Conservation (phyloP, 1,140 invertebrate genomes). For the Pristionchus pacificus region DNA sequence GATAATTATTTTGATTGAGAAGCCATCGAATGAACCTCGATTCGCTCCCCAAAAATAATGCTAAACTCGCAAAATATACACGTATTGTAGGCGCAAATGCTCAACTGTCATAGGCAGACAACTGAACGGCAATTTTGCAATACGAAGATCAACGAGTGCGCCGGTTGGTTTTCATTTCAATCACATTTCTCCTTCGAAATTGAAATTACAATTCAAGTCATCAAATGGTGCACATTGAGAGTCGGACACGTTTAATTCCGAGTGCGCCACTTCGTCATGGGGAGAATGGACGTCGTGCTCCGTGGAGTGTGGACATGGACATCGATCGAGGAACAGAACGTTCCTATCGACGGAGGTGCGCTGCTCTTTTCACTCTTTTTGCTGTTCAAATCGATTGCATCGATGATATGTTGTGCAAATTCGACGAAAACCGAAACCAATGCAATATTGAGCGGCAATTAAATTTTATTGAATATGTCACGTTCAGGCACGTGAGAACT, state of each 20-base stretch:
- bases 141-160: slow-evolving; percentile 55
- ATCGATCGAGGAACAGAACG: slow-evolving; percentile 59
- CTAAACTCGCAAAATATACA: too few species aligned
- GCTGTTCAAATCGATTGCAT: too few species aligned
- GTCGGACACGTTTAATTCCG: slow-evolving; percentile 59
- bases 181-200: slow-evolving; percentile 19
- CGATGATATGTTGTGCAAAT: not conserved
- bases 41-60: too few species aligned
- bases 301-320: slow-evolving; percentile 65
- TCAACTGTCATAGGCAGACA: slow-evolving; percentile 72
- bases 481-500: slow-evolving; percentile 10
- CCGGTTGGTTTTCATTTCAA: slow-evolving; percentile 31
- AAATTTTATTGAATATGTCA: not conserved
- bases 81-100: slow-evolving; percentile 66
- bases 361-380: too few species aligned
- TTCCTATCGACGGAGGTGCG: slow-evolving; percentile 61
- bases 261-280: slow-evolving; percentile 65
- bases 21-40: too few species aligned
- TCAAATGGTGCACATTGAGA: slow-evolving; percentile 32
- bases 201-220: not conserved
- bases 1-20: too few species aligned
- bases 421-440: not conserved
- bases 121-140: slow-evolving; percentile 56
- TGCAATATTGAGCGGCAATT: too few species aligned
- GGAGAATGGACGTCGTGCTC: slow-evolving; percentile 64